These are phyloP conservation scores for Nasonia giraulti DNA, from an alignment of 1,140 invertebrate species.

Conservation along the genomic window DNA sequence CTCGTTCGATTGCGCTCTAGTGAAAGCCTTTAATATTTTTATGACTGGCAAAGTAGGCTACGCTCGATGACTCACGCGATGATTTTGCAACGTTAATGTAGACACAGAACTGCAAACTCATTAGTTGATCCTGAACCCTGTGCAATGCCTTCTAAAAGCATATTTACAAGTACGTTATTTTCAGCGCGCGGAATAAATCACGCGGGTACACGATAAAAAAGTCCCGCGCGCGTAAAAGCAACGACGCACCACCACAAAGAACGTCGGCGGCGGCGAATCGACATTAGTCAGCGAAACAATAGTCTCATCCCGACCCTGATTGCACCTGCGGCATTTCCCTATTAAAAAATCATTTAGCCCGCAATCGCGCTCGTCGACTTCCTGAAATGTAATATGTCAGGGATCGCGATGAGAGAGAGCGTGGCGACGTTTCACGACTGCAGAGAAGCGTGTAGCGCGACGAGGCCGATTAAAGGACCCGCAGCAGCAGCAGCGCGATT, in stretches of 20 bases:
- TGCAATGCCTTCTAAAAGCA: neutral
- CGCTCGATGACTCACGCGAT: constrained; percentile 16
- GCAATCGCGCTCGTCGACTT: neutral
- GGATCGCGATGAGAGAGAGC: neutral
- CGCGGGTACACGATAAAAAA: neutral
- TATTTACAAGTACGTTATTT: constrained; percentile 1
- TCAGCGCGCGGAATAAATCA: neutral
- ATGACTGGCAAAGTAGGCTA: neutral
- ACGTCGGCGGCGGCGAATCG: neutral
- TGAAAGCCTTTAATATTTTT: constrained; percentile 1
- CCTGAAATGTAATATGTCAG: constrained; percentile 4
- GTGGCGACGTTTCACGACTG: constrained; percentile 21
- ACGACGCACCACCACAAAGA: neutral
- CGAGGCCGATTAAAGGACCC: constrained; percentile 11
- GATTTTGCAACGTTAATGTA: constrained; percentile 24
- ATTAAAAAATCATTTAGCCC: constrained; percentile 11
- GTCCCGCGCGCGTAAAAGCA: neutral
- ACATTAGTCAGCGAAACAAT: neutral
- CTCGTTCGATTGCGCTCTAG: neutral
- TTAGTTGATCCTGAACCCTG: constrained; percentile 11
- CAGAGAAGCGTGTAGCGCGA: neutral
- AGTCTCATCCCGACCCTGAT: neutral
- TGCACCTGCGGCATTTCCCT: neutral
- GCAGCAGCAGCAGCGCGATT: neutral
- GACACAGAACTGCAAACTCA: neutral